phyloP scores from a whole-genome alignment of 2,797 vertebrate species.

The Liparis tanakae region DNA sequence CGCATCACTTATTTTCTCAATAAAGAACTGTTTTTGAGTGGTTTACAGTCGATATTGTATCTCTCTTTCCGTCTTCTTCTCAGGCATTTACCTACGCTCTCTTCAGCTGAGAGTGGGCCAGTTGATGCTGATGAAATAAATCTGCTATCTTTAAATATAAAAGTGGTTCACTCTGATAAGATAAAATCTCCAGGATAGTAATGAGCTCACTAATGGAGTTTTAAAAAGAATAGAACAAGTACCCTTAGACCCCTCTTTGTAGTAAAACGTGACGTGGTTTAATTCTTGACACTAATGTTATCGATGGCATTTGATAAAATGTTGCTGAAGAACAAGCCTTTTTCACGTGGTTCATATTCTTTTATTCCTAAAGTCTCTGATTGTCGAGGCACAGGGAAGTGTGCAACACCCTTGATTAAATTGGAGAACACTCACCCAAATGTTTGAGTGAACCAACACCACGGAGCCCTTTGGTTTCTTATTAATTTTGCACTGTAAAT shows the following conservation, averaged over 20 bases:
- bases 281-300: slow-evolving; percentile 17
- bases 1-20: slow-evolving; percentile 7
- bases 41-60: slow-evolving; percentile 16
- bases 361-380: slow-evolving; percentile 39
- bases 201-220: slow-evolving; percentile 75
- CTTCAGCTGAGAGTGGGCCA: slow-evolving; percentile 55
- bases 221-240: slow-evolving; percentile 70
- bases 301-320: slow-evolving; percentile 11
- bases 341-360: not conserved
- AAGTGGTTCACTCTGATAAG: slow-evolving; percentile 65
- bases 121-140: slow-evolving; percentile 68
- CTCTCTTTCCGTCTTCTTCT: slow-evolving; percentile 27
- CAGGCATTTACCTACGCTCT: slow-evolving; percentile 32
- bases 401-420: slow-evolving; percentile 71
- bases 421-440: slow-evolving; percentile 70
- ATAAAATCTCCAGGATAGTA: slow-evolving; percentile 67
- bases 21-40: slow-evolving; percentile 22
- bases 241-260: slow-evolving; percentile 47
- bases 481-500: slow-evolving; percentile 76
- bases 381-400: slow-evolving; percentile 51
- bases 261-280: slow-evolving; percentile 26
- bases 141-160: slow-evolving; percentile 70
- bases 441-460: slow-evolving; percentile 65
- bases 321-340: slow-evolving; percentile 9
- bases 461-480: slow-evolving; percentile 70